These are phyloP conservation scores for Tinamus guttatus DNA, from an alignment of 2,113 vertebrate species.

Conservation along the genomic window DNA sequence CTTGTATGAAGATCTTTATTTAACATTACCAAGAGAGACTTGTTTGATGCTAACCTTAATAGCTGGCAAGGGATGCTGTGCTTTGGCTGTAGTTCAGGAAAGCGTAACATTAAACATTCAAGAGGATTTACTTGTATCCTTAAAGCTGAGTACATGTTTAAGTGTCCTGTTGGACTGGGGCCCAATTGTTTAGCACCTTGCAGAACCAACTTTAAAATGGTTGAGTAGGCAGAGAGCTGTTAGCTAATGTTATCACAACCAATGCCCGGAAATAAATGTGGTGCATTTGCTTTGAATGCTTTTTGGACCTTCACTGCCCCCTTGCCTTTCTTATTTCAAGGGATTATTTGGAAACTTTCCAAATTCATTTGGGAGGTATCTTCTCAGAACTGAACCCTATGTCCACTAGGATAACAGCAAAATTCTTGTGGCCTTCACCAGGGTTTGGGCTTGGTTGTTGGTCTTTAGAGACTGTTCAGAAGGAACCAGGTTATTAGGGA, in stretches of 20 bases:
- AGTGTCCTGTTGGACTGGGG: background rate
- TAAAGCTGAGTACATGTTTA: background rate
- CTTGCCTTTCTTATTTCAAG: background rate
- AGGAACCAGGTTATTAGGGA: background rate
- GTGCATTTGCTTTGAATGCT: background rate
- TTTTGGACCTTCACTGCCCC: background rate
- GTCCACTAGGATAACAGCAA: background rate
- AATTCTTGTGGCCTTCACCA: background rate
- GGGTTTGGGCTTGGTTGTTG: background rate
- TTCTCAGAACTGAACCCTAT: background rate
- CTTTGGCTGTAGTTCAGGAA: background rate
- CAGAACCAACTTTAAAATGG: background rate
- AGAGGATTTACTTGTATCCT: background rate
- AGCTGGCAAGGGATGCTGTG: background rate
- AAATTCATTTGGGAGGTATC: background rate
- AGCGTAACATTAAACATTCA: background rate
- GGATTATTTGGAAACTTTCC: background rate
- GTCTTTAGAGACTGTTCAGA: background rate
- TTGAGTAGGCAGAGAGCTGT: background rate
- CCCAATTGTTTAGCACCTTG: background rate
- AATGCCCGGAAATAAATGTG: background rate
- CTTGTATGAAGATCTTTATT: background rate
- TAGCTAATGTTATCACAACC: background rate
- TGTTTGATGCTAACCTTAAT: background rate
- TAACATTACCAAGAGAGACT: background rate